Base-by-base conservation (phyloP, 2,888 invertebrate species). In the Octodonta nipae region DNA sequence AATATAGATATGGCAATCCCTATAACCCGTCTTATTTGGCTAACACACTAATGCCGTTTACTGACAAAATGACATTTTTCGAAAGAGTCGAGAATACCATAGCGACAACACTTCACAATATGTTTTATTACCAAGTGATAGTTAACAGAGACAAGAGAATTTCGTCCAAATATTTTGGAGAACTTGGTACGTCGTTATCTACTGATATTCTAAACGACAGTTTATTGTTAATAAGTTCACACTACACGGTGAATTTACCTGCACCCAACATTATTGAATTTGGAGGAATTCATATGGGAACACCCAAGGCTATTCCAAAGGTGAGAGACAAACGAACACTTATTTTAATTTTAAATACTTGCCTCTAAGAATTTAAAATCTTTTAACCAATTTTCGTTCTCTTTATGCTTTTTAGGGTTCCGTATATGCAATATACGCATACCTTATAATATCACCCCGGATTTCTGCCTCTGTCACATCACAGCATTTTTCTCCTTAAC, bases 181-280 rank as follows among this genome's bases (percentile, higher is more conserved):
- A 44, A 13, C 50, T 52, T 30, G 17, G 50, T 3, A 52, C 56
- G 3, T 44, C 52, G 5, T 32, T 66, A 32, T 51, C 51, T 5
- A 60, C 64, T n/a, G 44, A 69, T n/a, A 58, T 58, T 2, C 56
- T 55, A 27, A 66, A 67, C 37, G 54, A 60, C 1, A 68, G 65
- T 46, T 51, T 67, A 12, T 38, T 68, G 20, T 46, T 71, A 6
- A 52, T 65, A 10, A 70, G 71, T 41, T 61, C 63, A 2, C 64
- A 68, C 43, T 44, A 42, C 28, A 38, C 41, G 28, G 43, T 67
- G 26, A 66, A 65, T 36, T 57, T 60, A 6, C 61, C 65, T 6
- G 52, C 58, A 14, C 69, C 70, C 0, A 58, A 57, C 12, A 49
- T 67, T n/a, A 57, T 70, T 2, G 69, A 70, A 54, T 61, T 71